These are phyloP conservation scores for Coregonus suidteri DNA, from an alignment of 2,797 vertebrate species.

Conservation along the genomic window DNA sequence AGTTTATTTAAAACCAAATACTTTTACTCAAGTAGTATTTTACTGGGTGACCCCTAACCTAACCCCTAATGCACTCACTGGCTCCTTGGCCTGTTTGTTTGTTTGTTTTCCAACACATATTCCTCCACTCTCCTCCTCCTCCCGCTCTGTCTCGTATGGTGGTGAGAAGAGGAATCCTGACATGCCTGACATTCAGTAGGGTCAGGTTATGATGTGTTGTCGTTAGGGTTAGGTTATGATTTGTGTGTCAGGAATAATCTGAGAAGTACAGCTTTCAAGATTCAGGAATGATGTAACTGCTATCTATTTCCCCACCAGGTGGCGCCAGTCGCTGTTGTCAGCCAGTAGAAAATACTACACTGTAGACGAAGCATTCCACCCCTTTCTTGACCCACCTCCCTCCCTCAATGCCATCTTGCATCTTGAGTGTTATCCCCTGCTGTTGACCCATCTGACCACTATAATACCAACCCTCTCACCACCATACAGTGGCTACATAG, in stretches of 20 bases:
- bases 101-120: background rate
- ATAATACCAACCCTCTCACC: background rate
- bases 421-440: background rate
- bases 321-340: slow-evolving; percentile 27
- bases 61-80: background rate
- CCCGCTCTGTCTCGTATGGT: background rate
- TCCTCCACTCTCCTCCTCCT: background rate
- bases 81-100: background rate
- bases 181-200: background rate
- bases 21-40: no score
- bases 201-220: background rate
- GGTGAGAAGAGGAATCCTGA: background rate
- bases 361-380: background rate
- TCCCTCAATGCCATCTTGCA: background rate
- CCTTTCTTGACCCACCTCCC: background rate
- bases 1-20: no score
- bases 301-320: slow-evolving; percentile 27
- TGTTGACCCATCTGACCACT: background rate
- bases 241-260: background rate
- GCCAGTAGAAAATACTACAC: background rate
- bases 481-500: no score
- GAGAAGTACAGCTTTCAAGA: background rate
- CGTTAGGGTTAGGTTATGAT: background rate
- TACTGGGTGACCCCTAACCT: background rate
- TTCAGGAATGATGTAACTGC: background rate